phyloP scores from a whole-genome alignment of 2,797 vertebrate genomes.

The Euthynnus affinis region DNA sequence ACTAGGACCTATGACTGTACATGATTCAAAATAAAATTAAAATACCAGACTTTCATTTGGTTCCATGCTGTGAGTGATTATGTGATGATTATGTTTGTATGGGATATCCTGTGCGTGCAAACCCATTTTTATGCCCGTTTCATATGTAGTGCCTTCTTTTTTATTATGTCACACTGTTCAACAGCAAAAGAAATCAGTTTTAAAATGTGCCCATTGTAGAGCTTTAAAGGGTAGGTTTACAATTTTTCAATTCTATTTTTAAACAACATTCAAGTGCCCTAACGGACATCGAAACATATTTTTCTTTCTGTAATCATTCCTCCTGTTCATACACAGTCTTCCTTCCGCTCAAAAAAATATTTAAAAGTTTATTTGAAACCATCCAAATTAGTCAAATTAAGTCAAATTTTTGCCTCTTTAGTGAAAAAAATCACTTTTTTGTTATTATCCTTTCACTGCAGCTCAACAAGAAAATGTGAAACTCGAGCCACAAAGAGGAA shows the following conservation, averaged over 20 bases:
- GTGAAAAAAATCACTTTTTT: too few species aligned
- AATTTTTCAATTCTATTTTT: too few species aligned
- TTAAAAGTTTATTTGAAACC: background rate
- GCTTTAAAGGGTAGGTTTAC: too few species aligned
- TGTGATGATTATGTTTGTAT: slow-evolving; percentile 1
- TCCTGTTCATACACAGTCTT: background rate
- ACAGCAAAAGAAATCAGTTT: background rate
- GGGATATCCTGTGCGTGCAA: background rate
- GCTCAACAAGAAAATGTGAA: too few species aligned
- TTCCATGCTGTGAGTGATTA: background rate
- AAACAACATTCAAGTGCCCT: too few species aligned
- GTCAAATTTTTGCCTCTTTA: too few species aligned
- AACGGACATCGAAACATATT: too few species aligned
- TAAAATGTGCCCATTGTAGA: too few species aligned
- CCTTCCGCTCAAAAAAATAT: background rate
- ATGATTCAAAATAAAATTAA: background rate
- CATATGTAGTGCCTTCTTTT: background rate
- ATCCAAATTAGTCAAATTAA: too few species aligned
- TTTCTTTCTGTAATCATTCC: too few species aligned
- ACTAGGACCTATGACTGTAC: background rate
- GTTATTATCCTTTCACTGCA: too few species aligned
- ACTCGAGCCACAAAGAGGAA: too few species aligned
- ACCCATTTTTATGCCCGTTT: background rate
- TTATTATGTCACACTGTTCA: background rate
- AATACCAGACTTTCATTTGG: background rate